Evolutionary conservation across 2,888 invertebrate genomes (phyloP).

Genomic region (Chymomyza amoena): DNA sequence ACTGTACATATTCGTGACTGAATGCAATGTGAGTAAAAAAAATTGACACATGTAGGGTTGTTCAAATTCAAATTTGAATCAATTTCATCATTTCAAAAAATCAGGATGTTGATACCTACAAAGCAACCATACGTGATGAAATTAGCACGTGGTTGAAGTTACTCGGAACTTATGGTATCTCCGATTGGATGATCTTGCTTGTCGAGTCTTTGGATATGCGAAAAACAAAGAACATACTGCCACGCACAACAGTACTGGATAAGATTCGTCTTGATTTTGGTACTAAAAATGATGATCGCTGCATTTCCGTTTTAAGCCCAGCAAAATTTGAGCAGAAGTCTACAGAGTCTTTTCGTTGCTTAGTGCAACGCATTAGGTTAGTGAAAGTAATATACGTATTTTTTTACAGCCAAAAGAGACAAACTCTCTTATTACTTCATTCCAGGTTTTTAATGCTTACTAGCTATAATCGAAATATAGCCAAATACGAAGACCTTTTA

Average conservation of each 20-base stretch:
- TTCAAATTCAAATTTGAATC: neutral
- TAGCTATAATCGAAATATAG: slow-evolving; percentile 91
- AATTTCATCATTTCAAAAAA: slow-evolving; percentile 1
- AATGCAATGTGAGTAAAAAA: slow-evolving; percentile 86
- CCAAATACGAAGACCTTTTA: slow-evolving; percentile 93
- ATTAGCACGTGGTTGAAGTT: slow-evolving; percentile 92
- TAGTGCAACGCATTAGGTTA: slow-evolving; percentile 90
- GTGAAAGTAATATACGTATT: neutral
- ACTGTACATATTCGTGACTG: slow-evolving; percentile 96
- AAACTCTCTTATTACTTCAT: neutral
- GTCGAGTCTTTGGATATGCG: slow-evolving; percentile 95
- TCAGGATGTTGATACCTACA: slow-evolving; percentile 95
- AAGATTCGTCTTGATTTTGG: slow-evolving; percentile 97
- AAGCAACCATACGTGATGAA: slow-evolving; percentile 91
- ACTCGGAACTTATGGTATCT: slow-evolving; percentile 85
- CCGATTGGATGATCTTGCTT: slow-evolving; percentile 95
- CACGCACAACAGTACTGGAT: slow-evolving; percentile 94
- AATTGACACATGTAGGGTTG: too few species aligned
- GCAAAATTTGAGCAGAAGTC: slow-evolving; percentile 92
- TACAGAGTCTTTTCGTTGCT: slow-evolving; percentile 92
- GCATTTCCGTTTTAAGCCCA: slow-evolving; percentile 94
- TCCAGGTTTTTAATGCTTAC: slow-evolving; percentile 83
- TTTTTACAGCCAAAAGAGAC: too few species aligned
- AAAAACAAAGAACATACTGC: slow-evolving; percentile 93
- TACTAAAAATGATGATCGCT: slow-evolving; percentile 91